Conservation (phyloP, 1,140 invertebrate species). For the Stegodyphus mimosarum region DNA sequence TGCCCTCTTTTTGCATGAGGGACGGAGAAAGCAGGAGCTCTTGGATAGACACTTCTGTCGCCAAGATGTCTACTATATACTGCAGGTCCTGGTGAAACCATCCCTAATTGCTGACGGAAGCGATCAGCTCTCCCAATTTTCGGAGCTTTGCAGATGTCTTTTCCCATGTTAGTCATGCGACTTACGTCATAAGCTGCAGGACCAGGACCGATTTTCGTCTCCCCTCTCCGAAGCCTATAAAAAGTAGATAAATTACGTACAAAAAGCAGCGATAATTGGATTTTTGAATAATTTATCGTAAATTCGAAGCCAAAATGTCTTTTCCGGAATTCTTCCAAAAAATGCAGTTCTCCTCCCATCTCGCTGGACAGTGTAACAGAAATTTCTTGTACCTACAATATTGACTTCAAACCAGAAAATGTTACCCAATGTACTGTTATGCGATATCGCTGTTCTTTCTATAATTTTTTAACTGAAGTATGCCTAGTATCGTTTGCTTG, state of each 20-base stretch:
- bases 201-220: neutral
- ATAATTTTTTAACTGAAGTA: too few relatives aligned
- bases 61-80: slow-evolving; percentile 8
- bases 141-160: slow-evolving; percentile 12
- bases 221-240: neutral
- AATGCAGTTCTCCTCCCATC: neutral
- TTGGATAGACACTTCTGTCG: slow-evolving; percentile 8
- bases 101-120: neutral
- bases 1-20: neutral
- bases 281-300: neutral
- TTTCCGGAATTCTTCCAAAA: neutral
- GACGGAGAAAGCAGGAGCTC: slow-evolving; percentile 4
- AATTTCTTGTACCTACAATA: neutral
- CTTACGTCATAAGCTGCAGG: slow-evolving; percentile 2
- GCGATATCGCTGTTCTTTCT: too few relatives aligned
- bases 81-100: slow-evolving; percentile 28
- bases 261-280: neutral
- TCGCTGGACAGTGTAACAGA: neutral
- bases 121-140: slow-evolving; percentile 13
- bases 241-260: neutral
- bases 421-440: too few relatives aligned
- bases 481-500: too few relatives aligned
- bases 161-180: slow-evolving; percentile 22
- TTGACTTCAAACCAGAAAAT: too few relatives aligned
- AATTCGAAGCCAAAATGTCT: neutral